Percentiles rank a stretch among this genome's conserved stretches.
Evolutionary conservation across 2,797 vertebrate genomes (phyloP).

Genomic region (Heliangelus exortis): DNA sequence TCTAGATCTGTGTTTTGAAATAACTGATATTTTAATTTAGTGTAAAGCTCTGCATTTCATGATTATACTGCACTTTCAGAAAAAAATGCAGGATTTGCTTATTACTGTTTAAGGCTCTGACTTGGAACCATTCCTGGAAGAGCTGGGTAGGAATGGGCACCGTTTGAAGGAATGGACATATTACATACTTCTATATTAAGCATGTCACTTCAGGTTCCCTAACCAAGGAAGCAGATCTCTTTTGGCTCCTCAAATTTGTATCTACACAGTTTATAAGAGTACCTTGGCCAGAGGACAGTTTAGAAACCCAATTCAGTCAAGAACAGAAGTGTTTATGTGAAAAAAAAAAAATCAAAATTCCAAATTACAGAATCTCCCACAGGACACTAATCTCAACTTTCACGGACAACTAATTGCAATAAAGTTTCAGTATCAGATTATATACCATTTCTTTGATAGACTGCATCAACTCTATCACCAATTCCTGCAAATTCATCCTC

Average conservation of each 20-base stretch:
- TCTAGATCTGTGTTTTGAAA: not conserved
- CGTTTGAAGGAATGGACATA: not conserved
- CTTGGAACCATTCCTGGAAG: not conserved
- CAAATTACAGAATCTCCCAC: not conserved
- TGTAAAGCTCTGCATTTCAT: not conserved
- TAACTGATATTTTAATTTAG: not conserved
- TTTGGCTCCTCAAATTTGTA: not conserved
- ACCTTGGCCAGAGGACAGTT: not conserved
- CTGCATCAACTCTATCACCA: constrained; percentile 90
- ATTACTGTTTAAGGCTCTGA: not conserved
- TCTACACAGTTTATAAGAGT: not conserved
- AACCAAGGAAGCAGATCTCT: not conserved
- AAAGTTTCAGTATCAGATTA: not conserved
- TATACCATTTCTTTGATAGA: constrained; percentile 86
- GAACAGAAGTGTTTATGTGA: not conserved
- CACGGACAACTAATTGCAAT: not conserved
- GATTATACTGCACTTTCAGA: not conserved
- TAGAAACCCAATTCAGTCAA: not conserved
- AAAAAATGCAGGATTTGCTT: not conserved
- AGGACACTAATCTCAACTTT: not conserved
- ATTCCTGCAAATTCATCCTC: constrained; percentile 91
- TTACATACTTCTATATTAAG: not conserved
- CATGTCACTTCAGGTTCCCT: not conserved
- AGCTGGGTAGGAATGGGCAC: not conserved
- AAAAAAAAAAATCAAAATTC: constrained; percentile 3